Percentiles rank a stretch among this genome's conserved stretches.
phyloP scores from a whole-genome alignment of 2,888 invertebrate species.

The Drosophila testacea region DNA sequence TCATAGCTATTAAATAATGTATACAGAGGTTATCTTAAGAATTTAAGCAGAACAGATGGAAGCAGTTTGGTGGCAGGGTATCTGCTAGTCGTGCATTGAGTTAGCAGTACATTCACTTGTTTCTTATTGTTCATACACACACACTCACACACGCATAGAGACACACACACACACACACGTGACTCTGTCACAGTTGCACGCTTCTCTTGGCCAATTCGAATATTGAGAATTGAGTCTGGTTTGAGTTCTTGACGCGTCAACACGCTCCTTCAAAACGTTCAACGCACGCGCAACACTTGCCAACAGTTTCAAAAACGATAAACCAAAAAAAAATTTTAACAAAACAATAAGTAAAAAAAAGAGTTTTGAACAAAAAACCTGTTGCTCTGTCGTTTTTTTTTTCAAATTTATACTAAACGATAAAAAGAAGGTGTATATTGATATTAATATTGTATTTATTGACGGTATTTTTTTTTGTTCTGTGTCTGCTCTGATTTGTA shows the following conservation, averaged over 20 bases:
- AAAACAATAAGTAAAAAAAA: neutral
- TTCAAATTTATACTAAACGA: neutral
- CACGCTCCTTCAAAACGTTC: conserved; percentile 53
- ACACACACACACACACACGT: conserved; percentile 7
- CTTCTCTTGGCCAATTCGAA: conserved; percentile 70
- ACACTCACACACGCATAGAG: conserved; percentile 6
- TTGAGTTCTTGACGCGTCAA: conserved; percentile 78
- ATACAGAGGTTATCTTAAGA: too few relatives aligned
- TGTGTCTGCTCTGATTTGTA: conserved; percentile 3
- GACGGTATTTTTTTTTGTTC: neutral
- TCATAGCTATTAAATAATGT: too few relatives aligned
- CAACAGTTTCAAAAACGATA: conserved; percentile 11
- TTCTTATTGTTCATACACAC: neutral
- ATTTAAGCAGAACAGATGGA: too few relatives aligned
- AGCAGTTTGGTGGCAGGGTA: neutral
- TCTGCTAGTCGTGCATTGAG: neutral
- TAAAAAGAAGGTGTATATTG: conserved; percentile 20
- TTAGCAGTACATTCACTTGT: neutral
- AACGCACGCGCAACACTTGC: conserved; percentile 26
- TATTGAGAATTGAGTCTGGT: conserved; percentile 71
- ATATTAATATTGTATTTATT: neutral
- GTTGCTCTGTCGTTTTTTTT: too few relatives aligned
- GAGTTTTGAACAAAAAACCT: too few relatives aligned
- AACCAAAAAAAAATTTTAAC: neutral
- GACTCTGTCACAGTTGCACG: conserved; percentile 40